phyloP scores from a whole-genome alignment of 2,797 vertebrate genomes.

The Sphaeramia orbicularis region DNA sequence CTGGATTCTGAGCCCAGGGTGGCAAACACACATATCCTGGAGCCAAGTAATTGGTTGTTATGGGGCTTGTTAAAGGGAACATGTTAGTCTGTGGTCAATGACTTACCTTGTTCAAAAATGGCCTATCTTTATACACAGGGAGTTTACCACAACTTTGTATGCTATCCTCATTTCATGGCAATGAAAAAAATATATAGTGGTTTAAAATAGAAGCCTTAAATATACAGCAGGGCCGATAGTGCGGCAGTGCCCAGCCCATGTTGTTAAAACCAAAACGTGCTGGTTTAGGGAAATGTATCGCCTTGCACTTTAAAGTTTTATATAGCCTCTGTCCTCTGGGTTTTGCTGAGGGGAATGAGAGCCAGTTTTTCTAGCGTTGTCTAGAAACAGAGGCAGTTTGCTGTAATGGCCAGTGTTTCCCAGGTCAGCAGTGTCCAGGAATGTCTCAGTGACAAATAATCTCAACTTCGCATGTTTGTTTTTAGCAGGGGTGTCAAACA shows the following conservation, averaged over 20 bases:
- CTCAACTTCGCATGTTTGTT: neutral
- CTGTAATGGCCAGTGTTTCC: neutral
- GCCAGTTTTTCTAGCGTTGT: slow-evolving; percentile 32
- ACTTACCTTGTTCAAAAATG: slow-evolving; percentile 68
- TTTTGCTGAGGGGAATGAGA: slow-evolving; percentile 44
- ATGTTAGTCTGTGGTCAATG: slow-evolving; percentile 56
- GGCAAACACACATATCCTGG: slow-evolving; percentile 35
- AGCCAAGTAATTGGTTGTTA: slow-evolving; percentile 62
- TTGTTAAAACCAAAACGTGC: slow-evolving; percentile 75
- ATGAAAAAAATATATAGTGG: slow-evolving; percentile 76
- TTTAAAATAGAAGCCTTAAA: slow-evolving; percentile 83
- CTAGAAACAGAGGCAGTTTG: slow-evolving; percentile 13
- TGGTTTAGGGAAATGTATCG: slow-evolving; percentile 66
- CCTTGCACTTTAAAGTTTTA: slow-evolving; percentile 69
- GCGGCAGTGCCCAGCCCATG: slow-evolving; percentile 71
- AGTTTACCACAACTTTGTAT: slow-evolving; percentile 65
- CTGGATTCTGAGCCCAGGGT: slow-evolving; percentile 21
- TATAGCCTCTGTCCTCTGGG: slow-evolving; percentile 47
- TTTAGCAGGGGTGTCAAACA: no score
- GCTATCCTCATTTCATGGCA: slow-evolving; percentile 72
- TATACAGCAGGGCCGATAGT: slow-evolving; percentile 79
- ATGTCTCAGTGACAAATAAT: neutral
- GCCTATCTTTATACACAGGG: slow-evolving; percentile 60
- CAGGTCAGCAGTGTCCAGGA: neutral
- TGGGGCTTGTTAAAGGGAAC: slow-evolving; percentile 62